phyloP scores from a whole-genome alignment of 2,113 vertebrate species.

The Heterotilapia buettikoferi region DNA sequence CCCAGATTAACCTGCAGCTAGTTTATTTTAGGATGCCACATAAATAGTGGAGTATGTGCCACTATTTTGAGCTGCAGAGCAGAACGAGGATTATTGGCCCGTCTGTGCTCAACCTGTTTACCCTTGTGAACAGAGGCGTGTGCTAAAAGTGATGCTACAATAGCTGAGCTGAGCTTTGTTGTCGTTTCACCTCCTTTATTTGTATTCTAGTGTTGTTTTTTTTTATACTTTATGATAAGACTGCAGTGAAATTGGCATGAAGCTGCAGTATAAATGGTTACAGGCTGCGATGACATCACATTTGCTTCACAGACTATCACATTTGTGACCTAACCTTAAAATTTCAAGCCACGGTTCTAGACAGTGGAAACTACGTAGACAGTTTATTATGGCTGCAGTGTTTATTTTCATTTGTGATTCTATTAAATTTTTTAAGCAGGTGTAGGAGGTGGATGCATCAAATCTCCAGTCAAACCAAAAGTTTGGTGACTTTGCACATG shows the following conservation, averaged over 20 bases:
- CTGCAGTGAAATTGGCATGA: neutral
- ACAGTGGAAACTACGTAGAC: neutral
- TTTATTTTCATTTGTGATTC: neutral
- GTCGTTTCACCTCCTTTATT: neutral
- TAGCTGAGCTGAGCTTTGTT: neutral
- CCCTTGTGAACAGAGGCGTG: neutral
- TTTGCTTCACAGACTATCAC: neutral
- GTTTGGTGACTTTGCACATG: neutral
- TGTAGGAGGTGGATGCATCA: neutral
- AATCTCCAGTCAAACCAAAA: neutral
- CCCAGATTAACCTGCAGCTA: neutral
- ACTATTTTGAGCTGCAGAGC: neutral
- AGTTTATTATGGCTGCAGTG: neutral
- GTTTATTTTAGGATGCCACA: neutral
- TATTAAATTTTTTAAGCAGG: neutral
- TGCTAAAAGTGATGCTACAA: neutral
- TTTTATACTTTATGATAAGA: neutral
- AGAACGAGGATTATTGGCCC: neutral
- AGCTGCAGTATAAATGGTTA: neutral
- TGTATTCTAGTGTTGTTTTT: fast-evolving
- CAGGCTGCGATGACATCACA: neutral
- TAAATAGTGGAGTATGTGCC: neutral
- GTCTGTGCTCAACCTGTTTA: neutral
- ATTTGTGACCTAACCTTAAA: neutral
- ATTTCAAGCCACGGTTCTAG: neutral